Conservation (phyloP, 2,797 vertebrate species). For the Petrocephalus sullivani region DNA sequence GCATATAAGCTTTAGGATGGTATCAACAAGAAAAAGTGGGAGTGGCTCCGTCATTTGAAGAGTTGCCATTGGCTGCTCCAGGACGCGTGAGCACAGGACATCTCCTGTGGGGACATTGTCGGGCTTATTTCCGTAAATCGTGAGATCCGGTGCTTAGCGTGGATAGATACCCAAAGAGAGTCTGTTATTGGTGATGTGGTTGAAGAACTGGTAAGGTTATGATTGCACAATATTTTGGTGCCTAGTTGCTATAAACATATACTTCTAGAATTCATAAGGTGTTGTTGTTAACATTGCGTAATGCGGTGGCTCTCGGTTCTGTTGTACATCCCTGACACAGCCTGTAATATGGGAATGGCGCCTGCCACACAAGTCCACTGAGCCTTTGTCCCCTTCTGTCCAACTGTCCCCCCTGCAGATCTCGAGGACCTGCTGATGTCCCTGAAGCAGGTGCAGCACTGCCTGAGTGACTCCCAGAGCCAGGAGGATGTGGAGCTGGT, state of each 20-base stretch:
- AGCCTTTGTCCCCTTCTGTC: not conserved
- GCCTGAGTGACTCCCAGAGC: constrained; percentile 88
- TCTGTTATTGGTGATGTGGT: not conserved
- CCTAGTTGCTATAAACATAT: not conserved
- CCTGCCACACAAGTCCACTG: no score
- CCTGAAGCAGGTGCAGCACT: constrained; percentile 85
- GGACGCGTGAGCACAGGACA: not conserved
- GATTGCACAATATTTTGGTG: not conserved
- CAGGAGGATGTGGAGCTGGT: constrained; percentile 86
- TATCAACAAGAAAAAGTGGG: not conserved
- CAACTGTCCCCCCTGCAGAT: constrained; percentile 57
- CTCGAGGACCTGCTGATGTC: constrained; percentile 89
- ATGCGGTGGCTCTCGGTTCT: not conserved
- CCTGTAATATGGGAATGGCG: no score
- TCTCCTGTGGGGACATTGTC: not conserved
- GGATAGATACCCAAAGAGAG: not conserved
- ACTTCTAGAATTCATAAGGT: not conserved
- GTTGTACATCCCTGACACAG: not conserved
- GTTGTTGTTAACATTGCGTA: not conserved
- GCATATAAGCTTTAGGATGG: not conserved
- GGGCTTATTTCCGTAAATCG: not conserved
- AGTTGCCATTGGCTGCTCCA: not conserved
- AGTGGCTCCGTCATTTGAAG: not conserved
- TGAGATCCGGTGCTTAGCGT: not conserved
- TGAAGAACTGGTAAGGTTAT: constrained; percentile 16